phyloP scores from a whole-genome alignment of 2,888 invertebrate species.

The Salticus scenicus region DNA sequence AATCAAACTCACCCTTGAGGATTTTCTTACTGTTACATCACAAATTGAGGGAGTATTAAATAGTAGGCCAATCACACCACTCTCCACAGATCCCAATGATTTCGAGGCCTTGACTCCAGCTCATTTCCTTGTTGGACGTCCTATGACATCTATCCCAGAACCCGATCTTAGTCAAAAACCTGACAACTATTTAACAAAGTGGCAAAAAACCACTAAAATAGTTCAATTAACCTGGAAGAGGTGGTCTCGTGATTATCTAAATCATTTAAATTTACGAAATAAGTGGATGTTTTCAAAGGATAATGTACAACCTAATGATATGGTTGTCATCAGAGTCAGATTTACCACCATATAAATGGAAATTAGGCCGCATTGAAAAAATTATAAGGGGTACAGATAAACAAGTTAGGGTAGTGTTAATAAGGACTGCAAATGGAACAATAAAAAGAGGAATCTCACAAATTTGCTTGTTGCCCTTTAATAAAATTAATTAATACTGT shows the following conservation, averaged over 20 bases:
- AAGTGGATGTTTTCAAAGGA: not conserved
- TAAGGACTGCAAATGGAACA: not conserved
- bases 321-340: not conserved
- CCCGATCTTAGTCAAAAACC: conserved; percentile 69
- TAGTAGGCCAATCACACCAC: conserved; percentile 72
- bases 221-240: not conserved
- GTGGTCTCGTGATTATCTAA: not conserved
- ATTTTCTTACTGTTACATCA: not conserved
- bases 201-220: not conserved
- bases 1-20: not conserved
- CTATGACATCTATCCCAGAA: conserved; percentile 70
- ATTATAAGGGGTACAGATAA: not conserved
- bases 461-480: not conserved
- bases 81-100: conserved; percentile 72
- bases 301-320: not conserved
- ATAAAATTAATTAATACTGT: not conserved
- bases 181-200: conserved; percentile 48
- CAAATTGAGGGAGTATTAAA: conserved; percentile 74
- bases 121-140: conserved; percentile 71
- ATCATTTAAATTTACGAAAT: not conserved
- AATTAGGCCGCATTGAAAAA: not conserved
- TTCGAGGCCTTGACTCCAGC: conserved; percentile 73
- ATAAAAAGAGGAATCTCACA: not conserved
- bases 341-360: not conserved
- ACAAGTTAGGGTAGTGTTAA: not conserved